A percentile compares a stretch with the other conserved stretches of the same genome.
Conservation (phyloP, 2,797 vertebrate genomes). For the Hippoglossus hippoglossus region DNA sequence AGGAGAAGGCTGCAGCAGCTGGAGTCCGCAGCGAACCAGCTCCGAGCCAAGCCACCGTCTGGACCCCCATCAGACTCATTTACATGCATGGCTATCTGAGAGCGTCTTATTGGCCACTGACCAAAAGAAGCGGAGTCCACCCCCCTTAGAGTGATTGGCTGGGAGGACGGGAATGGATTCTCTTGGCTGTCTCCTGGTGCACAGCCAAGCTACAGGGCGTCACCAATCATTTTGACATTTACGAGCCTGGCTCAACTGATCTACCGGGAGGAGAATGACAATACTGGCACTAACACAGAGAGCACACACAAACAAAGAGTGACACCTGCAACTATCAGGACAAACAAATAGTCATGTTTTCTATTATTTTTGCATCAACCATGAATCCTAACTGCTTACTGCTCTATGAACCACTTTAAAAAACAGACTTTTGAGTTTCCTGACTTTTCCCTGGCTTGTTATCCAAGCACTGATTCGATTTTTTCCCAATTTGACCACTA, state of each 20-base stretch:
- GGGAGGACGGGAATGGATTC: slow-evolving; percentile 14
- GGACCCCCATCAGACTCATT: slow-evolving; percentile 41
- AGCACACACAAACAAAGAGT: slow-evolving; percentile 8
- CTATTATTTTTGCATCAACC: slow-evolving; percentile 6
- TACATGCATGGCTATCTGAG: slow-evolving; percentile 47
- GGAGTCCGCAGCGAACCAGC: slow-evolving; percentile 30
- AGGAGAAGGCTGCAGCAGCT: slow-evolving; percentile 36
- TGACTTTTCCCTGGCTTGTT: background rate
- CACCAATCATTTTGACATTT: slow-evolving; percentile 67
- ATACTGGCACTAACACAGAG: slow-evolving; percentile 19
- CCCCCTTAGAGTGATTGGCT: slow-evolving; percentile 59
- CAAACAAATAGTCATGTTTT: background rate
- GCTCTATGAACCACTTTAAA: background rate
- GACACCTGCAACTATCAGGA: slow-evolving; percentile 8
- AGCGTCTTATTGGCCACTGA: slow-evolving; percentile 58
- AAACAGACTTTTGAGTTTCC: background rate
- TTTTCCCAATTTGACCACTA: background rate
- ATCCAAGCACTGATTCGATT: background rate
- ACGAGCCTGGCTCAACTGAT: slow-evolving; percentile 39
- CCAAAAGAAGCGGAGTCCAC: slow-evolving; percentile 45
- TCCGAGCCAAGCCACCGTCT: slow-evolving; percentile 15
- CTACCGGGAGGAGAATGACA: slow-evolving; percentile 13
- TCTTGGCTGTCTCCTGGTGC: slow-evolving; percentile 42
- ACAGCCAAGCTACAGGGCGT: slow-evolving; percentile 42
- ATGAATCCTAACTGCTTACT: background rate